Evolutionary conservation across 1,140 invertebrate species (phyloP).

Genomic region (Tribolium madens): DNA sequence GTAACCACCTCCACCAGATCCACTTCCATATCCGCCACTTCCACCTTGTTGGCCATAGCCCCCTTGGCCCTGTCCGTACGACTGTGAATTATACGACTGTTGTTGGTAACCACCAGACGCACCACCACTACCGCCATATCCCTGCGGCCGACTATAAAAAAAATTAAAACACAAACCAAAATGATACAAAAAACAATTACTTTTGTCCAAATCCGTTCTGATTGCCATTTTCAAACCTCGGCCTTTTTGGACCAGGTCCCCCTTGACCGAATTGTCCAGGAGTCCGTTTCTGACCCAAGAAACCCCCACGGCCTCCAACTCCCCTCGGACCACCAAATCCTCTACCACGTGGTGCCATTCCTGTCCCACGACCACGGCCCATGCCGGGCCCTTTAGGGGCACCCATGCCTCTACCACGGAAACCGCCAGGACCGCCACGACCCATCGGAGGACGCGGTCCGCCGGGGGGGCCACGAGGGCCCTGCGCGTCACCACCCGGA

Average conservation of each 20-base stretch:
- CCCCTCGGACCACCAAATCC: slow-evolving; percentile 46
- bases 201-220: slow-evolving; percentile 53
- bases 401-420: slow-evolving; percentile 40
- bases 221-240: slow-evolving; percentile 53
- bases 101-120: slow-evolving; percentile 36
- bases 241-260: slow-evolving; percentile 51
- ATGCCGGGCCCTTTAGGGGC: slow-evolving; percentile 36
- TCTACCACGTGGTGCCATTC: slow-evolving; percentile 33
- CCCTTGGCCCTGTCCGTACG: slow-evolving; percentile 42
- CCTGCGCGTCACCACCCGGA: slow-evolving; percentile 41
- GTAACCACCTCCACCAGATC: slow-evolving; percentile 44
- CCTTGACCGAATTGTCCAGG: slow-evolving; percentile 50
- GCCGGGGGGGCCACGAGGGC: slow-evolving; percentile 40
- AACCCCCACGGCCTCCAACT: slow-evolving; percentile 48
- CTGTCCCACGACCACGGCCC: slow-evolving; percentile 28
- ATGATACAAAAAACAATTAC: slow-evolving; percentile 23
- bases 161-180: slow-evolving; percentile 16
- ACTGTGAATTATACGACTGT: slow-evolving; percentile 45
- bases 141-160: slow-evolving; percentile 30
- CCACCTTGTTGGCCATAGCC: slow-evolving; percentile 45
- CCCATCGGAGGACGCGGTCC: slow-evolving; percentile 50
- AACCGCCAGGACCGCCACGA: slow-evolving; percentile 51
- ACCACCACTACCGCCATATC: slow-evolving; percentile 26
- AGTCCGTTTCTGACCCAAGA: slow-evolving; percentile 40
- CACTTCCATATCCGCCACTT: slow-evolving; percentile 24